phyloP scores from a whole-genome alignment of 2,113 vertebrate species.

The Bungarus multicinctus region DNA sequence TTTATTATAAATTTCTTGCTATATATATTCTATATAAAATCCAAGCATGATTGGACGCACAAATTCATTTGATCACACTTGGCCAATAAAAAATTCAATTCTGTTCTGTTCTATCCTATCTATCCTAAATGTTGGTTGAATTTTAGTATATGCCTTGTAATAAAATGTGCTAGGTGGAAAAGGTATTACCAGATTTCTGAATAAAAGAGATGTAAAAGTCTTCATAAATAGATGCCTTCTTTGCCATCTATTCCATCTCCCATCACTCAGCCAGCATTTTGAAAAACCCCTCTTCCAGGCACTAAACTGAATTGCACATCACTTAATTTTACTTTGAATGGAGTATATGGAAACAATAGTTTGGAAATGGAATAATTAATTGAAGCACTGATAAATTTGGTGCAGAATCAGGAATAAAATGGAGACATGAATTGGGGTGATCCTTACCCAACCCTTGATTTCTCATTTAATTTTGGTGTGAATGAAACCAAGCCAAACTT shows the following conservation, averaged over 20 bases:
- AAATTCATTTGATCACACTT: too few relatives aligned
- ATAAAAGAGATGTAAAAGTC: background rate
- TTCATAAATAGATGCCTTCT: background rate
- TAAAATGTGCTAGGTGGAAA: background rate
- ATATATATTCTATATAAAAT: background rate
- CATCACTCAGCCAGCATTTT: background rate
- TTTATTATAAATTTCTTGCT: background rate
- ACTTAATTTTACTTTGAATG: background rate
- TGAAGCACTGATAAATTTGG: background rate
- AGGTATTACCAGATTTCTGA: background rate
- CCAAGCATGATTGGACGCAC: background rate
- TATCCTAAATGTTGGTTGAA: background rate
- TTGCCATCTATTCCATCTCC: background rate
- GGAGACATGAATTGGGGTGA: background rate
- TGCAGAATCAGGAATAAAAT: background rate
- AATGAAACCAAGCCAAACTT: background rate
- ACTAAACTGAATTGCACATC: background rate
- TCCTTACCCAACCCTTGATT: background rate
- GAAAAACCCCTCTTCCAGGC: background rate
- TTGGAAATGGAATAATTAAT: background rate
- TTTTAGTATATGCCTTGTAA: background rate
- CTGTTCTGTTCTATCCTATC: too few relatives aligned
- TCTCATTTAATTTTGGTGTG: background rate
- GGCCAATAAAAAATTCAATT: too few relatives aligned
- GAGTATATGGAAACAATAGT: background rate